A percentile compares a stretch with the other conserved stretches of the same genome.
Conservation (phyloP, 2,797 vertebrate species). For the Gobio occitaniae region DNA sequence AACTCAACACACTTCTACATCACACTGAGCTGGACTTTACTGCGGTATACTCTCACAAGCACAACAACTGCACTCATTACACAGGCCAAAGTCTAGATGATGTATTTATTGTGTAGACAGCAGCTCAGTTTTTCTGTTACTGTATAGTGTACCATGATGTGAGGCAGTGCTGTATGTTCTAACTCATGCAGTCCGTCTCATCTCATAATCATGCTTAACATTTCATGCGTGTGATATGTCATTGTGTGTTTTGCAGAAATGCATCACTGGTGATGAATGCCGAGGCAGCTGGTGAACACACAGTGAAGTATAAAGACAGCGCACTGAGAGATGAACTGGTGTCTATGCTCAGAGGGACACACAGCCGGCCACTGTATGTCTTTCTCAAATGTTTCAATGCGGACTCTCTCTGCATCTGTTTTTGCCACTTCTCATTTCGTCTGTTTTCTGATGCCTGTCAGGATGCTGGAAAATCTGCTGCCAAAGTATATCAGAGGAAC, state of each 20-base stretch:
- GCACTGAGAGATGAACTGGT: conserved; percentile 73
- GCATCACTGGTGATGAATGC: conserved; percentile 77
- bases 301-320: conserved; percentile 73
- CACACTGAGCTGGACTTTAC: conserved; percentile 72
- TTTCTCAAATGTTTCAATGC: neutral
- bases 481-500: conserved; percentile 75
- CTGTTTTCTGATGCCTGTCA: conserved; percentile 56
- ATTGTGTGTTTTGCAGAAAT: conserved; percentile 68
- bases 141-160: neutral
- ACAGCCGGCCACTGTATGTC: conserved; percentile 74
- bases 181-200: neutral
- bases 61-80: neutral
- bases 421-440: neutral
- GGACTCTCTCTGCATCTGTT: neutral
- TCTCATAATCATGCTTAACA: neutral
- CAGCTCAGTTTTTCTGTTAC: too few relatives aligned
- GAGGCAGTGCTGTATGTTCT: neutral
- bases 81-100: neutral
- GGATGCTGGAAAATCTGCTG: conserved; percentile 72
- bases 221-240: conserved; percentile 24
- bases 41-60: conserved; percentile 63
- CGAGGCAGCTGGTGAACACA: conserved; percentile 76
- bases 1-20: conserved; percentile 72
- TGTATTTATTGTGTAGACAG: too few relatives aligned
- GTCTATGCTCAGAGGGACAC: conserved; percentile 75